These are phyloP conservation scores for Psilopsiagon aymara DNA, from an alignment of 2,113 vertebrate species.

Conservation along the genomic window DNA sequence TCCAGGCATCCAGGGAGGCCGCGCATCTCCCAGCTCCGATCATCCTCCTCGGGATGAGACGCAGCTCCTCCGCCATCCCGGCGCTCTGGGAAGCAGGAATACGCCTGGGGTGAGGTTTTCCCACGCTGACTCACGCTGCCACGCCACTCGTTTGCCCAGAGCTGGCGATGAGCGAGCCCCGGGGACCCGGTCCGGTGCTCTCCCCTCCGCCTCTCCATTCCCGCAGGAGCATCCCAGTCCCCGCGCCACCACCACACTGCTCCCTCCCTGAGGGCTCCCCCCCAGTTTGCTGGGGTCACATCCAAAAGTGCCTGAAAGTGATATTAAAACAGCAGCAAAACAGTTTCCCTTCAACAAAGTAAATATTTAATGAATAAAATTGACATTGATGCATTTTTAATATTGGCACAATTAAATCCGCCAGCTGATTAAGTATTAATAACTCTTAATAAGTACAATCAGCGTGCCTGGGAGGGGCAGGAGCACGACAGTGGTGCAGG, in stretches of 20 bases:
- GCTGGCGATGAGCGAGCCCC: not conserved
- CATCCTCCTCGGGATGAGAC: not conserved
- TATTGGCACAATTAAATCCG: constrained; percentile 74
- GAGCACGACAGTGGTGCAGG: not conserved
- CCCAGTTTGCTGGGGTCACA: not conserved
- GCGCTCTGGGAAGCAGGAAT: constrained; percentile 1
- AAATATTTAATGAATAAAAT: constrained; percentile 78
- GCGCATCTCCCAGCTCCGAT: not conserved
- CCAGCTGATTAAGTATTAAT: constrained; percentile 76
- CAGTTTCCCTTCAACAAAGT: constrained; percentile 72
- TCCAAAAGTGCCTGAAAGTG: constrained; percentile 60
- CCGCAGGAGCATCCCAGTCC: not conserved
- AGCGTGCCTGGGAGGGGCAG: constrained; percentile 50
- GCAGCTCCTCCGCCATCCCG: not conserved
- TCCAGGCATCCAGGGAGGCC: not conserved
- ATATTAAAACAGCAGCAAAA: constrained; percentile 74
- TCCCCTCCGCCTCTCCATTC: not conserved
- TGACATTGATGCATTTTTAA: constrained; percentile 78
- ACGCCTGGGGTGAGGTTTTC: constrained; percentile 1
- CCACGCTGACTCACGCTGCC: constrained; percentile 59
- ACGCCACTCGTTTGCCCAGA: not conserved
- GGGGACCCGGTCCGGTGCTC: not conserved
- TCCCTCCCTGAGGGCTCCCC: not conserved
- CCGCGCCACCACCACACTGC: accelerated
- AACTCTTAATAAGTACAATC: constrained; percentile 75